These are phyloP conservation scores for Escarpia spicata DNA, from an alignment of 2,888 invertebrate genomes.

Conservation along the genomic window DNA sequence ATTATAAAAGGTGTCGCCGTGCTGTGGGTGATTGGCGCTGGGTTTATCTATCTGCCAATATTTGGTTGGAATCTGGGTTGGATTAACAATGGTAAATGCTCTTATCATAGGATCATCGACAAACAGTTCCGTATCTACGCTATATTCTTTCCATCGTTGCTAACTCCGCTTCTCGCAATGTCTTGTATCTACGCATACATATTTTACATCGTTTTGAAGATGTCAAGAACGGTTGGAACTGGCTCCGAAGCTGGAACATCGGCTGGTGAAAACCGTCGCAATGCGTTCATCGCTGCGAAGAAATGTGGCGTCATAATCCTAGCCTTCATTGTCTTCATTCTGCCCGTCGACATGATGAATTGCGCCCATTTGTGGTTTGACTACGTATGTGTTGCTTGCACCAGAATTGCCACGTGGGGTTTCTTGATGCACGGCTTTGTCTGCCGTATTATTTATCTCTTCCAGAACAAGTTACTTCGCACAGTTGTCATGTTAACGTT, in stretches of 20 bases:
- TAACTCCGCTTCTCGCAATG: background rate
- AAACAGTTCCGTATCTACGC: background rate
- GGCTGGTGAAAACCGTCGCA: background rate
- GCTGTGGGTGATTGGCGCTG: background rate
- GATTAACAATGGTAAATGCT: slow-evolving; percentile 13
- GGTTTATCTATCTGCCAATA: background rate
- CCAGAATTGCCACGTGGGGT: background rate
- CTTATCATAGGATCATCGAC: background rate
- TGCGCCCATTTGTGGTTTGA: background rate
- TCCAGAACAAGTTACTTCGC: background rate
- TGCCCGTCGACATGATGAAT: background rate
- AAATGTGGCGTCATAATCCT: background rate
- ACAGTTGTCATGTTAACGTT: background rate
- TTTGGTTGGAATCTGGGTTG: background rate
- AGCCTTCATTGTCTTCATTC: background rate
- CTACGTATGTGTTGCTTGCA: background rate
- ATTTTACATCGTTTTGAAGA: background rate
- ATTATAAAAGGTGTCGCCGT: background rate
- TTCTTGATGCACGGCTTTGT: background rate
- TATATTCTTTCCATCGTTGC: background rate
- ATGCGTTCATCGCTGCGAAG: slow-evolving; percentile 12
- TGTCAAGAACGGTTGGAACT: background rate
- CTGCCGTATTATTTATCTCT: background rate
- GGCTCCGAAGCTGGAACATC: background rate
- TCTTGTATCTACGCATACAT: background rate